Conservation (phyloP, 2,113 vertebrate genomes). For the human (Homo sapiens) region GRCh38 chr21:41321501-41322000, state of each 20-base stretch:
- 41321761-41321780: rapidly evolving
- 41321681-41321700: rapidly evolving
- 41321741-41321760: rapidly evolving
- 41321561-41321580: not conserved
- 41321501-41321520: not conserved
- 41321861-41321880: not conserved
- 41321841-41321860: not conserved
- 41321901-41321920: not conserved
- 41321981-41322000: not conserved
- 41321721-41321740: rapidly evolving
- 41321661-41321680: rapidly evolving
- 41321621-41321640: not conserved
- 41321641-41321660: not conserved
- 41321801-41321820: not conserved
- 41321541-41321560: not conserved
- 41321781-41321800: rapidly evolving
- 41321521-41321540: too few relatives aligned
- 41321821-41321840: not conserved
- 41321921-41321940: not conserved
- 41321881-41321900: not conserved
- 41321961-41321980: rapidly evolving
- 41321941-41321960: not conserved
- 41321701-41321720: rapidly evolving
- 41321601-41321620: not conserved
- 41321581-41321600: not conserved